Evolutionary conservation across 2,797 vertebrate genomes (phyloP), one percentile per base, ranked within the genome.

Genomic region (Karalla daura): DNA sequence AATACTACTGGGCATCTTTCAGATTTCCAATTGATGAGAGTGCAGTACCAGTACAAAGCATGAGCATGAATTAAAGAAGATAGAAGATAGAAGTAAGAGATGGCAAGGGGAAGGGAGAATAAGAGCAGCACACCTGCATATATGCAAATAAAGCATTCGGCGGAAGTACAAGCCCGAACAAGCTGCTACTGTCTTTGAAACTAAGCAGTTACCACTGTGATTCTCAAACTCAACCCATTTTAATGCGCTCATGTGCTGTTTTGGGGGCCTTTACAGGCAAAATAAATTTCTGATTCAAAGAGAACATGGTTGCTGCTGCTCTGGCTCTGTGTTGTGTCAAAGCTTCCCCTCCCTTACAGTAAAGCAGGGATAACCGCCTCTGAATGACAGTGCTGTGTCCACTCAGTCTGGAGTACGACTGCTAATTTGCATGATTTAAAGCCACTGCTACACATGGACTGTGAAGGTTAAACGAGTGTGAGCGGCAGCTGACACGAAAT

Each of bases 361-460:
- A 17, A 30, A 69, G 40, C 43, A n/a, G n/a, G n/a, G n/a, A n/a
- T n/a, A n/a, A n/a, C n/a, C n/a, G n/a, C n/a, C n/a, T n/a, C n/a
- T 17, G 52, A 50, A 14, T 27, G 37, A 45, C n/a, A 60, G 28
- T 3, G 36, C 49, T 35, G 44, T 36, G 23, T 60, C 18, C 33
- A 50, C 63, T 59, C 45, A 70, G 9, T 21, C 15, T 28, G n/a
- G 28, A 47, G 28, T 23, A 21, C 14, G 23, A 24, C 6, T 9
- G 21, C 37, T 58, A 18, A 67, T 78, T 64, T 52, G 25, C 54
- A 68, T 46, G 14, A 59, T 67, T 80, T 40, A 61, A 45, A 45
- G 17, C 39, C 10, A 39, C 23, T 47, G 33, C 40, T n/a, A 47
- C 14, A 21, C 10, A 47, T 2, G 36, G 17, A 67, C 40, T 13